Percentiles rank a stretch among this genome's conserved stretches.
These are phyloP conservation scores for Bimastos eiseni DNA, from an alignment of 2,888 invertebrate species.

Conservation along the genomic window DNA sequence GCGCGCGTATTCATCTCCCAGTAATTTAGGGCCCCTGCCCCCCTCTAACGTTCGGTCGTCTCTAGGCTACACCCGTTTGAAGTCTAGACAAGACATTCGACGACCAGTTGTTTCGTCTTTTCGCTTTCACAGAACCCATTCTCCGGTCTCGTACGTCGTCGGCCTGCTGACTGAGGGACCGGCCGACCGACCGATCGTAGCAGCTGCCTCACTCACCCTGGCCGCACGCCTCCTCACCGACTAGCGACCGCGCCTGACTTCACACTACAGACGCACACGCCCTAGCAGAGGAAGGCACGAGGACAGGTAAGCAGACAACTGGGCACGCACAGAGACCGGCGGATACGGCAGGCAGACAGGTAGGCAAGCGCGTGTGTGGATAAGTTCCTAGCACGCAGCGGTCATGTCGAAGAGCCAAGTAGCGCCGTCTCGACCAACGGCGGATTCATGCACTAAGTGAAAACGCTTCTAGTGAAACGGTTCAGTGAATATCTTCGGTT, in stretches of 20 bases:
- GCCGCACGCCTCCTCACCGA: background rate
- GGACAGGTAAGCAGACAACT: background rate
- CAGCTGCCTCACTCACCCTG: background rate
- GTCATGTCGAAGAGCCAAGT: background rate
- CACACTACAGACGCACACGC: background rate
- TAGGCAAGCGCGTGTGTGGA: background rate
- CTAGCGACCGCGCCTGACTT: background rate
- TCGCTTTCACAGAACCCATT: background rate
- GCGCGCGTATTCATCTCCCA: background rate
- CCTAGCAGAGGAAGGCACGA: background rate
- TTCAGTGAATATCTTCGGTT: background rate
- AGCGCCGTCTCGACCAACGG: too few relatives aligned
- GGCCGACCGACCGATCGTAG: background rate
- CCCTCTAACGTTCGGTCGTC: background rate
- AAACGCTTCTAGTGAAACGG: background rate
- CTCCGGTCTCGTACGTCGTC: background rate
- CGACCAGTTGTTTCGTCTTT: background rate
- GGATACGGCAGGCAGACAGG: slow-evolving; percentile 2
- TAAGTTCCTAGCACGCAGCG: background rate
- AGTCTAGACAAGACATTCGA: slow-evolving; percentile 4
- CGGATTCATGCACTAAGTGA: background rate
- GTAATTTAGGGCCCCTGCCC: background rate
- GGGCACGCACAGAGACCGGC: background rate
- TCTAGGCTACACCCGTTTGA: background rate
- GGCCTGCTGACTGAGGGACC: background rate